Base-by-base conservation (phyloP, 2,797 vertebrate genomes). In the Pseudomugil tenellus region DNA sequence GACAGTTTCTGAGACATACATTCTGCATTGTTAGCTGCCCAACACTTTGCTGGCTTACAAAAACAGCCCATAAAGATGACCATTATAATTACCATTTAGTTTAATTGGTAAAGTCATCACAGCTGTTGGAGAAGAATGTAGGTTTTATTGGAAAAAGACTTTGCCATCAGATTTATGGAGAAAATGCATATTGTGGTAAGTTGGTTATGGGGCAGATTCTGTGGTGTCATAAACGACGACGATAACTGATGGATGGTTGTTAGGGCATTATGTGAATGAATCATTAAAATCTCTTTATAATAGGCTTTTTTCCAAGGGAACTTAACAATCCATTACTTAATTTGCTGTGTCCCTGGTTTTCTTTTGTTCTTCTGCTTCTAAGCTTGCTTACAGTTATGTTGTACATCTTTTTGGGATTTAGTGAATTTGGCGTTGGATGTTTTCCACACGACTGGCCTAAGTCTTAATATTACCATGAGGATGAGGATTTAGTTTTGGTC, bases 1-100 rank as follows among this genome's bases (percentile, higher is more conserved):
- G n/a, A n/a, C n/a, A n/a, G n/a, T n/a, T n/a, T n/a, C n/a, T n/a
- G n/a, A n/a, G n/a, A n/a, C 65, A 58, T 46, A 41, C 58, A 25
- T 55, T 58, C 3, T 28, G 23, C 48, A 11, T 2, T 25, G 0
- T 53, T 53, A 25, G 29, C 0, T 17, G 16, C 43, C 49, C 26
- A 56, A 68, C 19, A 21, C 12, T 23, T 48, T 34, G 31, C 43
- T 68, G 53, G 34, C 35, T 48, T n/a, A 53, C 51, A 60, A 43
- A 31, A 68, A n/a, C 58, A 31, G 35, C 37, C 11, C 26, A 60
- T 68, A 32, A 53, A 58, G 41, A 52, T 41, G 11, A 17, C 57
- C 17, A 19, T 59, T 37, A 13, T 34, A 25, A 58, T 41, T 39
- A 59, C 35, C 51, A 12, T 32, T 32, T 35, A 68, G 34, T 68